A percentile compares a stretch with the other conserved stretches of the same genome.
These are phyloP conservation scores for Melieria picta DNA, from an alignment of 2,888 invertebrate species.

Conservation along the genomic window DNA sequence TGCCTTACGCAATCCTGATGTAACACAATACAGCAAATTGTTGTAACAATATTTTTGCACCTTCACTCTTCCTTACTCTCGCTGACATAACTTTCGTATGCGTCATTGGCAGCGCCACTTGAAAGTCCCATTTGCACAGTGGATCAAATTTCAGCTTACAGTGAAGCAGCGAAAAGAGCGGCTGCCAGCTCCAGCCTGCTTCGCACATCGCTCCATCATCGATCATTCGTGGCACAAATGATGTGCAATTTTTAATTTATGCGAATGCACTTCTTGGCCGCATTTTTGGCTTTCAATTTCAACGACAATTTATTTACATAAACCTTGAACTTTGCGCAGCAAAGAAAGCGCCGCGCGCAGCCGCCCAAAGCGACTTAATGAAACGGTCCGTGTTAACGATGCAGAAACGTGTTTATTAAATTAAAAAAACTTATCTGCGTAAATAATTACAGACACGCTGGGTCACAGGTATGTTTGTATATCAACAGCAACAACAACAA, in stretches of 20 bases:
- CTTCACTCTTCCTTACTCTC: too few species aligned
- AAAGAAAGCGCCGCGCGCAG: neutral
- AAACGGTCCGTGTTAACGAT: neutral
- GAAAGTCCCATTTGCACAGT: too few species aligned
- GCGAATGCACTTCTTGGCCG: conserved; percentile 3
- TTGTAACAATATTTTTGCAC: too few species aligned
- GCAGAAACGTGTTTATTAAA: conserved; percentile 27
- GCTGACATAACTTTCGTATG: too few species aligned
- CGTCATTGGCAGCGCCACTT: too few species aligned
- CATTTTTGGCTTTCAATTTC: neutral
- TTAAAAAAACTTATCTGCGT: conserved; percentile 22
- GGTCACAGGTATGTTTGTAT: neutral
- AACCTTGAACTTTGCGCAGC: conserved; percentile 26
- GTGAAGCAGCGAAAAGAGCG: too few species aligned
- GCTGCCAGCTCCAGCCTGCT: too few species aligned
- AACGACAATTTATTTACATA: conserved; percentile 12
- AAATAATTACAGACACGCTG: conserved; percentile 21
- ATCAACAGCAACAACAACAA: too few species aligned
- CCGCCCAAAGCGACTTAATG: neutral
- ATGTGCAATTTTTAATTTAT: neutral
- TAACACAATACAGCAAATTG: too few species aligned
- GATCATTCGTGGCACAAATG: neutral
- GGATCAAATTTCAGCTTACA: too few species aligned
- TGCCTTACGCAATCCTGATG: too few species aligned
- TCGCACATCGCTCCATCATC: neutral